Base-by-base conservation (phyloP, 2,113 vertebrate species). In the Ctenomys sociabilis region DNA sequence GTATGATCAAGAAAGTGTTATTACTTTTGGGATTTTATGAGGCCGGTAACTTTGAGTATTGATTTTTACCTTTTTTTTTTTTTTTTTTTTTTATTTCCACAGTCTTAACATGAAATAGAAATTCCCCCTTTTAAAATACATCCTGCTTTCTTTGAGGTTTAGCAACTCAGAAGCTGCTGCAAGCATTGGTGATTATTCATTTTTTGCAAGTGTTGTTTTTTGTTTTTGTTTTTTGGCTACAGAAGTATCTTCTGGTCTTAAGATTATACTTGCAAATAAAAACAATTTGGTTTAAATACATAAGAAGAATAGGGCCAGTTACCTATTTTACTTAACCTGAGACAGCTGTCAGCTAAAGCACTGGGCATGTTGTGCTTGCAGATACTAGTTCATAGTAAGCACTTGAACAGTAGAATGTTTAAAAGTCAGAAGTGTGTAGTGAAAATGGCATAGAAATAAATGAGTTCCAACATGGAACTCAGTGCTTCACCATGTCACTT, bases 211-310 rank as follows among this genome's bases (percentile, higher is more conserved):
- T 19, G 24, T 57, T 30, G 7, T 54, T 54, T 17, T 54, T 72
- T 66, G 10, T 16, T 57, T 68, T 45, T 66, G 14, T 4, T 35
- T 70, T 19, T 70, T n/a, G 16, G 57, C 81, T 90, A 19, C 37
- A 94, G 37, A 87, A 13, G 13, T 95, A 16, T 95, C 37, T 78
- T 75, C 22, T 96, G 59, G 10, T 81, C 43, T 75, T 95, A 59
- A 92, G 37, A 43, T 54, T 52, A 22, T 3, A 43, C 88, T 82
- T 85, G 35, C 43, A 57, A 19, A 87, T 26, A 83, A 64, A 28
- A 84, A 6, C 9, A 72, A 49, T n/a, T 81, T 75, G n/a, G 5
- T 70, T 68, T 92, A 63, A 85, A 91, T 66, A 77, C 54, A 49
- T 86, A 61, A 66, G n/a, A 61, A 66, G n/a, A 95, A n/a, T 19